Evolutionary conservation across 2,888 invertebrate genomes (phyloP).

Genomic region (Orthosia gothica): DNA sequence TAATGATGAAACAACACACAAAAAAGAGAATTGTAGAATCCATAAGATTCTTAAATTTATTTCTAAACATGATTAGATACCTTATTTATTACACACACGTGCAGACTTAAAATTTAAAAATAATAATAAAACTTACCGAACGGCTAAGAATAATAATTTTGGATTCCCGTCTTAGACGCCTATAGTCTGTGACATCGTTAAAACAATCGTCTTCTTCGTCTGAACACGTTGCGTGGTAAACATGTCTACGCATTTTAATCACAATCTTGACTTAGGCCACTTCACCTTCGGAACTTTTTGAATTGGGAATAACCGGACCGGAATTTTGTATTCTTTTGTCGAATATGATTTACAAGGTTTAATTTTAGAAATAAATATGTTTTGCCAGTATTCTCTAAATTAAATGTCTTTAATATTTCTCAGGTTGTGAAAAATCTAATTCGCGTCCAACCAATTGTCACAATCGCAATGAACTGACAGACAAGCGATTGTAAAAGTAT

Average conservation of each 20-base stretch:
- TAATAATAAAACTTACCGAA: slow-evolving; percentile 76
- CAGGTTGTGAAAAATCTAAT: slow-evolving; percentile 4
- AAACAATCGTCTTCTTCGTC: slow-evolving; percentile 76
- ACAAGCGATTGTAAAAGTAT: slow-evolving; percentile 54
- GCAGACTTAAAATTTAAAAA: not conserved
- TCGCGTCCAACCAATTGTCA: slow-evolving; percentile 57
- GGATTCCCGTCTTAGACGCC: slow-evolving; percentile 79
- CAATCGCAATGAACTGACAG: slow-evolving; percentile 55
- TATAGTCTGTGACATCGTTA: slow-evolving; percentile 73
- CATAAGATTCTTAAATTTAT: not conserved
- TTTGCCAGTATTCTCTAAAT: not conserved
- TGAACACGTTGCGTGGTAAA: slow-evolving; percentile 74
- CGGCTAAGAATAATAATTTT: slow-evolving; percentile 81
- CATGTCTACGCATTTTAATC: slow-evolving; percentile 80
- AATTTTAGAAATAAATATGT: not conserved
- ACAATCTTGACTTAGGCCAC: slow-evolving; percentile 53
- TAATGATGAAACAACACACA: not conserved
- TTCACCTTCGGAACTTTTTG: slow-evolving; percentile 36
- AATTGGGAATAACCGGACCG: not conserved
- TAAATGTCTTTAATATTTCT: not conserved
- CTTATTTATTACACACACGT: not conserved
- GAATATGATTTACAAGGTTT: not conserved
- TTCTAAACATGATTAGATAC: not conserved
- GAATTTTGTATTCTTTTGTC: not conserved
- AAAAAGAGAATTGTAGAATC: not conserved